These are phyloP conservation scores for Apomyelois bistriatella DNA, from an alignment of 2,888 invertebrate genomes.

Conservation along the genomic window DNA sequence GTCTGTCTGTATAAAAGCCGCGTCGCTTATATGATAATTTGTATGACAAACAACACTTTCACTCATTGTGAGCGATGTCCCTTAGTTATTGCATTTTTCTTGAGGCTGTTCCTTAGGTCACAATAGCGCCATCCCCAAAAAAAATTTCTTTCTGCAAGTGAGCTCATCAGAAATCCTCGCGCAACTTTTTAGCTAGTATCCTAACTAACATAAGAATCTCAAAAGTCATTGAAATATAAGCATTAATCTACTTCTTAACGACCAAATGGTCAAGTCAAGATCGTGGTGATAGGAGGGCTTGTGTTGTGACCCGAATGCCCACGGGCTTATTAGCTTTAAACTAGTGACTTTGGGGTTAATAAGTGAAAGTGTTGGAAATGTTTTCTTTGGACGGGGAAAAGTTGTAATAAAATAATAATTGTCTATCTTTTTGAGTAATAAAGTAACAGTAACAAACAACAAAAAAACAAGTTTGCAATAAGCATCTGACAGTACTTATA, in stretches of 20 bases:
- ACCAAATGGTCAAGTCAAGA: neutral
- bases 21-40: neutral
- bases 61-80: neutral
- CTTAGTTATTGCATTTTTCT: too few relatives aligned
- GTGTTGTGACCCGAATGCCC: conserved; percentile 4
- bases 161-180: too few relatives aligned
- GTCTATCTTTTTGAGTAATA: too few relatives aligned
- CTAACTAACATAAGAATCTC: neutral
- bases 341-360: neutral
- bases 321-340: neutral
- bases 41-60: conserved; percentile 6
- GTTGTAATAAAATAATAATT: neutral
- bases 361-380: neutral
- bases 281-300: neutral
- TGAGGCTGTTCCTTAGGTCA: too few relatives aligned
- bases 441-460: too few relatives aligned
- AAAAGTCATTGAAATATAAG: neutral
- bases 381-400: neutral
- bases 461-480: too few relatives aligned
- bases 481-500: too few relatives aligned
- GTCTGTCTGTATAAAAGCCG: neutral
- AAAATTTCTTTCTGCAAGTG: too few relatives aligned
- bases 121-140: too few relatives aligned
- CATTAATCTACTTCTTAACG: conserved; percentile 15
- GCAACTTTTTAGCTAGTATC: too few relatives aligned